Percentiles rank a stretch among this genome's conserved stretches.
Evolutionary conservation across 2,113 vertebrate species (phyloP).

Genomic region (Uria lomvia): DNA sequence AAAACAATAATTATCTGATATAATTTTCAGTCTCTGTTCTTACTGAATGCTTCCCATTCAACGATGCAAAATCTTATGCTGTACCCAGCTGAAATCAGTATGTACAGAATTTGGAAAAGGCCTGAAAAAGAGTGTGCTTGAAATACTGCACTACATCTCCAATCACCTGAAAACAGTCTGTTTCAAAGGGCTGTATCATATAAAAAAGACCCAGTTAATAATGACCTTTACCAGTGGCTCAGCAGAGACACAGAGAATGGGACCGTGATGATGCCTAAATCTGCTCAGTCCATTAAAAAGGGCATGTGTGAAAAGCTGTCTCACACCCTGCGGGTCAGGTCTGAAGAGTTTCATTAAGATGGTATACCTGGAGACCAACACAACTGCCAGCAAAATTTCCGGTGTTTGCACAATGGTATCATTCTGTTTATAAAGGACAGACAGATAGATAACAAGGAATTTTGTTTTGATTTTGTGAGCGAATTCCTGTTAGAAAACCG

Average conservation of each 20-base stretch:
- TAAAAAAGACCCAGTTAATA: background rate
- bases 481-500: background rate
- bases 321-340: background rate
- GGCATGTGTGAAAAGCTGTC: background rate
- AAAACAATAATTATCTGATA: background rate
- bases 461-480: background rate
- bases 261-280: background rate
- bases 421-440: background rate
- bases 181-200: background rate
- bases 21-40: background rate
- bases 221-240: background rate
- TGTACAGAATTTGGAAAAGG: background rate
- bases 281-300: background rate
- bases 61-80: background rate
- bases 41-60: background rate
- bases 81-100: background rate
- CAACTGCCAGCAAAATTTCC: background rate
- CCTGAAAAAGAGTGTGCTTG: background rate
- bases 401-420: background rate
- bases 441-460: background rate
- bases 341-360: background rate
- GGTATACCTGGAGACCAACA: background rate
- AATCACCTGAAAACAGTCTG: background rate
- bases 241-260: background rate
- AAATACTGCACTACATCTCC: background rate